phyloP scores from a whole-genome alignment of 2,113 vertebrate species.

The Drymodes brunneopygia region DNA sequence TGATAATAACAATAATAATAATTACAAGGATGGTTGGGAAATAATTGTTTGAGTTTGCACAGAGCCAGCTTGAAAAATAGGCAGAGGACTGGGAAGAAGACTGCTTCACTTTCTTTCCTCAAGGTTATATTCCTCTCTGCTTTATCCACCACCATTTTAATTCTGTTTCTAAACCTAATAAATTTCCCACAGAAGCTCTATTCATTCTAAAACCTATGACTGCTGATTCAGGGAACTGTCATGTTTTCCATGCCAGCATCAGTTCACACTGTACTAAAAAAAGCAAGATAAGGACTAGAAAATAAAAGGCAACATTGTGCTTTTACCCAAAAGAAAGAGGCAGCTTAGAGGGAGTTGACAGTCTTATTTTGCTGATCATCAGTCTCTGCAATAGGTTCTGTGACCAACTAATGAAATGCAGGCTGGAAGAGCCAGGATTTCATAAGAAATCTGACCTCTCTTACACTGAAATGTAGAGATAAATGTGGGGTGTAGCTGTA shows the following conservation, averaged over 20 bases:
- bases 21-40: background rate
- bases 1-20: background rate
- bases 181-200: constrained; percentile 25
- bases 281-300: constrained; percentile 12
- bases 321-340: background rate
- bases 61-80: background rate
- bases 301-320: background rate
- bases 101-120: background rate
- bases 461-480: background rate
- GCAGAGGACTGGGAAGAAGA: background rate
- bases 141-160: constrained; percentile 1
- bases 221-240: constrained; percentile 53
- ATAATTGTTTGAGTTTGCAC: background rate
- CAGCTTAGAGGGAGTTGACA: background rate
- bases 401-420: background rate
- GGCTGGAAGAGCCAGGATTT: background rate
- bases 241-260: background rate
- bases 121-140: background rate
- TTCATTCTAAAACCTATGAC: constrained; percentile 3
- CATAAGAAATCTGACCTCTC: background rate
- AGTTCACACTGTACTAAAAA: background rate
- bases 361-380: background rate
- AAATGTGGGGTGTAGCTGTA: background rate
- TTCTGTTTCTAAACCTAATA: constrained; percentile 42
- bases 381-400: background rate